Evolutionary conservation across 2,888 invertebrate species (phyloP).

Genomic region (Xanthia togata): DNA sequence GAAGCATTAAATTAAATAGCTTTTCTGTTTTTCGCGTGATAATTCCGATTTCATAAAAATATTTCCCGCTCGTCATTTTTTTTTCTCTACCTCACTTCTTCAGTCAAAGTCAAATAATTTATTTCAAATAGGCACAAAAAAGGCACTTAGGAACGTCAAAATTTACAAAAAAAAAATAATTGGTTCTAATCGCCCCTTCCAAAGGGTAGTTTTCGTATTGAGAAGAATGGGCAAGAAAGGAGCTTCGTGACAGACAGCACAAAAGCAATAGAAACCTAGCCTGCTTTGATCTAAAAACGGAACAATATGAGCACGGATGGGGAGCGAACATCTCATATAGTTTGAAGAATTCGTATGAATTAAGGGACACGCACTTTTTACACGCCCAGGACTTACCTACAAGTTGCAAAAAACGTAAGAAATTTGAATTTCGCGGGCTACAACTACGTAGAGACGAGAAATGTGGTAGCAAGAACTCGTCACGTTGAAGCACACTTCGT

Average conservation of each 20-base stretch:
- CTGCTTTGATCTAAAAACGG: conserved; percentile 44
- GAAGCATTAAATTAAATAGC: neutral
- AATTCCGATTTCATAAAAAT: neutral
- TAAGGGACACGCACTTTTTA: conserved; percentile 33
- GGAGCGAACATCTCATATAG: conserved; percentile 33
- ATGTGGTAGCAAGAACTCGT: neutral
- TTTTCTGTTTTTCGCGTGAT: neutral
- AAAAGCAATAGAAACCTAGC: conserved; percentile 35
- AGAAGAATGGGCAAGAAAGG: no score
- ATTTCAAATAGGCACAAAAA: no score
- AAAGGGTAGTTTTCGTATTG: no score
- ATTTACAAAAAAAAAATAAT: no score
- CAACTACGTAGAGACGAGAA: neutral
- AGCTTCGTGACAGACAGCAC: conserved; percentile 25
- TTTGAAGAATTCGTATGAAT: conserved; percentile 33
- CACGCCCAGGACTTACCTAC: conserved; percentile 5
- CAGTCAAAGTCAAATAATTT: no score
- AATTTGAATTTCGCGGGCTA: no score
- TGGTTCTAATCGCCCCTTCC: no score
- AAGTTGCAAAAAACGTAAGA: no score
- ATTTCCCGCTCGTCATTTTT: conserved; percentile 4
- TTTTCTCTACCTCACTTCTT: conserved; percentile 3
- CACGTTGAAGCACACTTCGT: neutral
- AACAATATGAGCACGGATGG: conserved; percentile 37
- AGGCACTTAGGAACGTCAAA: no score